These are phyloP conservation scores for Esox niger DNA, from an alignment of 2,113 vertebrate species.

Conservation along the genomic window DNA sequence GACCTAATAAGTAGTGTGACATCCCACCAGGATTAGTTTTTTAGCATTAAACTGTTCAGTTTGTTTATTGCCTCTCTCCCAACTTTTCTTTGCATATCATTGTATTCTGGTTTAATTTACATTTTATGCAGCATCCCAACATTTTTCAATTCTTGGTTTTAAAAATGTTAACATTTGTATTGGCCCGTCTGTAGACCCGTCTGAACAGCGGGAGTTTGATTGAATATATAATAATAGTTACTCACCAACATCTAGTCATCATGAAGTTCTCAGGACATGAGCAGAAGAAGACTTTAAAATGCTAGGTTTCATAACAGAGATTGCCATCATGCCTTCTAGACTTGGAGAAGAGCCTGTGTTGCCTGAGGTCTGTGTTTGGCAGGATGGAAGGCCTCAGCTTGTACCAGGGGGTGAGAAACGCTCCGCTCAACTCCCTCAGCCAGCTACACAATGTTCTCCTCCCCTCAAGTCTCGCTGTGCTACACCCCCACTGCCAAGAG, in stretches of 20 bases:
- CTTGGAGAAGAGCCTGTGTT: constrained; percentile 51
- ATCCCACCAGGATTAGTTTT: no score
- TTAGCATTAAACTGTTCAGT: no score
- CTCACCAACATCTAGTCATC: not conserved
- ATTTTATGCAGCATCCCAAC: no score
- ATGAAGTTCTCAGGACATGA: not conserved
- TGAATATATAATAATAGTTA: no score
- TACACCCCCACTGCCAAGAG: constrained; percentile 54
- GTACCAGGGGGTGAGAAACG: constrained; percentile 50
- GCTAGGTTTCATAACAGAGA: constrained; percentile 8
- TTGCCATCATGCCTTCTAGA: constrained; percentile 39
- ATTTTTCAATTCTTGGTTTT: no score
- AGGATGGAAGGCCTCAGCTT: constrained; percentile 44
- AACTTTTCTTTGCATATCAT: no score
- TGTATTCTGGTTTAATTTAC: no score
- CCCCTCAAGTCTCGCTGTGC: constrained; percentile 48
- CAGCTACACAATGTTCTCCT: constrained; percentile 55
- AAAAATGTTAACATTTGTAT: no score
- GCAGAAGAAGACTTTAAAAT: not conserved
- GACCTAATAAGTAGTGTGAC: no score
- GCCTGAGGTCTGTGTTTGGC: constrained; percentile 55
- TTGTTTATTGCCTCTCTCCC: no score
- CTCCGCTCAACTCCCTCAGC: constrained; percentile 38
- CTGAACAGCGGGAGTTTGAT: no score
- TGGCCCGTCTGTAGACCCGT: no score